Base-by-base conservation (phyloP, 2,888 invertebrate genomes). In the Chymomyza caudatula region DNA sequence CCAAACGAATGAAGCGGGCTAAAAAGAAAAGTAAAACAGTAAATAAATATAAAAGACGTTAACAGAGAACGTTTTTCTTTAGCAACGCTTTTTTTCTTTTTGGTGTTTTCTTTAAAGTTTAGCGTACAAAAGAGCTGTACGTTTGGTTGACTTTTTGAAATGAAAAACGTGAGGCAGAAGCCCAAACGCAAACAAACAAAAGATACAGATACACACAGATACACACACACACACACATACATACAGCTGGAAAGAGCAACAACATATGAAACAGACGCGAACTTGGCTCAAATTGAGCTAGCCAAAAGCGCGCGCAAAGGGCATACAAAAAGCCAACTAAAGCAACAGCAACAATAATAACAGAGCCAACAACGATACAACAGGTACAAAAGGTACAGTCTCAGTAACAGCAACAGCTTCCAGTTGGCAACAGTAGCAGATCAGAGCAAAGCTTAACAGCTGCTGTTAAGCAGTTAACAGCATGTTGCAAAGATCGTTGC, bases 311-410 rank as follows among this genome's bases (percentile, higher is more conserved):
- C 80, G 80, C 82, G 84, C 65, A 73, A 78, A 77, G 78, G 75
- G 84, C 77, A 78, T 78, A 73, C 59, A 76, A 78, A 79, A 82
- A 78, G 72, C 72, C 73, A 81, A 67, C 51, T 47, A 13, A 4
- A 15, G 47, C n/a, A 62, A 55, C 44, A 57, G 56, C 43, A 55
- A 29, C 60, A 67, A 25, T 13, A 44, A 44, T 19, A 17, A 19
- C 15, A 19, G 15, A 15, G 47, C 17, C 47, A 17, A 47, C 47
- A 13, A 0, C 15, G 6, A 23, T 65, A 81, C 81, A 83, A 80
- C 80, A 80, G 84, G 84, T 81, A 80, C 76, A 78, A 80, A 83
- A 76, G 80, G 80, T 80, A 80, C 80, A 80, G 80, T 80, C 29
- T 78, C 66, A 61, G 52, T 54, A 44, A 51, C 62, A 60, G 42